Evolutionary conservation across 1,140 invertebrate species (phyloP).

Genomic region (Formica selysi): DNA sequence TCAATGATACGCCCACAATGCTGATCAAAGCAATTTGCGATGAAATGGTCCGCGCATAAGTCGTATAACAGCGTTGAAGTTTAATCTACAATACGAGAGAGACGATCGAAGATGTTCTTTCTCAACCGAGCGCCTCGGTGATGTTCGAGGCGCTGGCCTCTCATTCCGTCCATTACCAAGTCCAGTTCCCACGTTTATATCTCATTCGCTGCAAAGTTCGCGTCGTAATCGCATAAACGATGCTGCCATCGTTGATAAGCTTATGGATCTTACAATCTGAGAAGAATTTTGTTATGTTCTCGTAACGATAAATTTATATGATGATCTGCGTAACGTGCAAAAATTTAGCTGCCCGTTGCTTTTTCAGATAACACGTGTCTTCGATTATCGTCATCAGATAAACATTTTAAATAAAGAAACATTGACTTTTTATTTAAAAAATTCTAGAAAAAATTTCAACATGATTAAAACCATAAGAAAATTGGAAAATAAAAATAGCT

Average conservation of each 20-base stretch:
- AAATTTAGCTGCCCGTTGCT: constrained; percentile 18
- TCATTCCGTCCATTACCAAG: constrained; percentile 50
- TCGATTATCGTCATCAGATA: constrained; percentile 12
- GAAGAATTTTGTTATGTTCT: neutral
- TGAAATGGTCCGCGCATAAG: neutral
- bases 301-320: constrained; percentile 24
- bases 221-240: constrained; percentile 43
- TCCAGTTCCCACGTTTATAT: constrained; percentile 65
- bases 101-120: constrained; percentile 36
- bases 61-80: constrained; percentile 10
- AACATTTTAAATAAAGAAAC: constrained; percentile 2
- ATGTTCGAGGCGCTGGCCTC: constrained; percentile 26
- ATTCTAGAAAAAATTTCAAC: neutral
- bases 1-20: neutral
- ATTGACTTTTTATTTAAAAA: neutral
- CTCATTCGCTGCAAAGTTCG: constrained; percentile 37
- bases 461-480: neutral
- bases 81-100: constrained; percentile 29
- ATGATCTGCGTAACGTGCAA: constrained; percentile 9
- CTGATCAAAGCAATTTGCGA: neutral
- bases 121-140: neutral
- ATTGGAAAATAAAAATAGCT: neutral
- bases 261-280: neutral
- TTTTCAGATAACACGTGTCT: constrained; percentile 18
- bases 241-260: constrained; percentile 16